phyloP scores from a whole-genome alignment of 2,888 invertebrate genomes.

The Thecocarcelia acutangulata region DNA sequence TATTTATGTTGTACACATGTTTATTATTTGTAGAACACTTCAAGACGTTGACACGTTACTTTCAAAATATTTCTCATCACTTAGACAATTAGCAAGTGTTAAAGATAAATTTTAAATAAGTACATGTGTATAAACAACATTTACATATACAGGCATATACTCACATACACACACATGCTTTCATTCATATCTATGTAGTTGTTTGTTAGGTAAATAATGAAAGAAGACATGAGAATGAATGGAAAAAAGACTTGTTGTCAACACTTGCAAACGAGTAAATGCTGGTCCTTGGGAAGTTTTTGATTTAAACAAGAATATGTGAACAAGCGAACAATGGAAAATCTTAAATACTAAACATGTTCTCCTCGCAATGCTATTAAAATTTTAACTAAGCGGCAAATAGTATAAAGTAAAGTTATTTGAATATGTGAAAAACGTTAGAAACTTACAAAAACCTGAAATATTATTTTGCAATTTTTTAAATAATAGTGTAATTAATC shows the following conservation, averaged over 20 bases:
- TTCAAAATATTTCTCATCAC: constrained; percentile 62
- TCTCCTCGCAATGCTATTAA: too few relatives aligned
- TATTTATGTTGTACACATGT: constrained; percentile 41
- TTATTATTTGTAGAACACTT: constrained; percentile 63
- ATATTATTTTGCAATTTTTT: too few relatives aligned
- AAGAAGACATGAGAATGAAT: constrained; percentile 25
- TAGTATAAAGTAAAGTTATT: too few relatives aligned
- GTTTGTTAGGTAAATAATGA: constrained; percentile 24
- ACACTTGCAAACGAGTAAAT: constrained; percentile 31
- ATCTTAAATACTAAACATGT: too few relatives aligned
- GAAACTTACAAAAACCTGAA: too few relatives aligned
- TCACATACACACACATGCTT: too few relatives aligned
- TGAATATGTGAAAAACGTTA: too few relatives aligned
- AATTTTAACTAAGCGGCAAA: too few relatives aligned
- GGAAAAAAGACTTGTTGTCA: constrained; percentile 29
- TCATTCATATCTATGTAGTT: neutral
- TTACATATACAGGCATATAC: too few relatives aligned
- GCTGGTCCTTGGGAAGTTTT: constrained; percentile 16
- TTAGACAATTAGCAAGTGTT: constrained; percentile 72
- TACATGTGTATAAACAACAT: neutral
- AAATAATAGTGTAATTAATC: too few relatives aligned
- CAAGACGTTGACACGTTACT: constrained; percentile 66
- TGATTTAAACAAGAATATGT: constrained; percentile 2
- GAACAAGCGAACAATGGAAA: neutral
- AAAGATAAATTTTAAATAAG: constrained; percentile 70